These are phyloP conservation scores for Chymomyza costata DNA, from an alignment of 1,140 invertebrate genomes.

Conservation along the genomic window DNA sequence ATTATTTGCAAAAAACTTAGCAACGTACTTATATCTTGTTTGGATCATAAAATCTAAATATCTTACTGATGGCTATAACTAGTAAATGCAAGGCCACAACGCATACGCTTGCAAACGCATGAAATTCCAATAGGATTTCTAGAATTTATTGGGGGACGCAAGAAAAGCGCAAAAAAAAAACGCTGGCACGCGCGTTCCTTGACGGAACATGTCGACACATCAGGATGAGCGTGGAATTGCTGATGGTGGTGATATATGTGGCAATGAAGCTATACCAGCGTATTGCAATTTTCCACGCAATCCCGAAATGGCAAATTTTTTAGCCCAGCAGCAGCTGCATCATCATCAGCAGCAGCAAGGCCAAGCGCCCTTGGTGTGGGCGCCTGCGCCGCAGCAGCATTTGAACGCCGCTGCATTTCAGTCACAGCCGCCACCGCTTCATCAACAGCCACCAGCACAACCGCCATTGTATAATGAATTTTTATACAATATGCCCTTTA, in stretches of 20 bases:
- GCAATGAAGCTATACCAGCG: slow-evolving; percentile 29
- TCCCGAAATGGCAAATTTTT: slow-evolving; percentile 42
- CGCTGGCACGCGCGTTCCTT: slow-evolving; percentile 25
- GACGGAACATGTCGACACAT: slow-evolving; percentile 49
- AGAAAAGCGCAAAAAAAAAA: slow-evolving; percentile 29
- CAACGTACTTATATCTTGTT: slow-evolving; percentile 26
- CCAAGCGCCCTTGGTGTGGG: slow-evolving; percentile 47
- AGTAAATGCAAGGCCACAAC: slow-evolving; percentile 4
- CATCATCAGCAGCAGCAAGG: slow-evolving; percentile 41
- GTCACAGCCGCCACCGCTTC: too few relatives aligned
- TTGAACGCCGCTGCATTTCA: slow-evolving; percentile 43
- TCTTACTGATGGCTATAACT: slow-evolving; percentile 12
- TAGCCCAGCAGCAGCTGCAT: slow-evolving; percentile 52
- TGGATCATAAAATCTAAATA: slow-evolving; percentile 9
- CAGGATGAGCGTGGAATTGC: slow-evolving; percentile 51
- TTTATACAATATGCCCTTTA: slow-evolving; percentile 50
- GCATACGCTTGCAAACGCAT: slow-evolving; percentile 24
- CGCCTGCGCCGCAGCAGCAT: slow-evolving; percentile 31
- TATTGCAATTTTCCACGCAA: slow-evolving; percentile 41
- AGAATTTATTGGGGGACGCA: slow-evolving; percentile 2
- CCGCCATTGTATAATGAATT: slow-evolving; percentile 57
- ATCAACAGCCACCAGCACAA: slow-evolving; percentile 24
- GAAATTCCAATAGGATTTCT: slow-evolving; percentile 49
- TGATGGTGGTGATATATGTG: slow-evolving; percentile 23
- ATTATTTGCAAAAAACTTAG: slow-evolving; percentile 35